Conservation (phyloP, 1,140 invertebrate genomes). For the Apis dorsata region DNA sequence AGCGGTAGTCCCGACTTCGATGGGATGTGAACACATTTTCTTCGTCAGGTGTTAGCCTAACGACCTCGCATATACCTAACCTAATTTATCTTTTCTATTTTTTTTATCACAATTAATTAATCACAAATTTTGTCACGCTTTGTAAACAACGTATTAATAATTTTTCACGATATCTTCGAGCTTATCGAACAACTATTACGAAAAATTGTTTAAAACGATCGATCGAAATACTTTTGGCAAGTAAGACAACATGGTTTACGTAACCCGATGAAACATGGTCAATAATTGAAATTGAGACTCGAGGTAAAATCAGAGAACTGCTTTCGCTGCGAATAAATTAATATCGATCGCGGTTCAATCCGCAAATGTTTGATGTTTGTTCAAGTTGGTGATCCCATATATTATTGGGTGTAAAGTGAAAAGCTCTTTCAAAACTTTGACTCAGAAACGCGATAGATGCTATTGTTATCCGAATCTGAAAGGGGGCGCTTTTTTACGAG, state of each 20-base stretch:
- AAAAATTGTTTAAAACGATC: too few relatives aligned
- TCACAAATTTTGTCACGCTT: background rate
- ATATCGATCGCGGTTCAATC: slow-evolving; percentile 23
- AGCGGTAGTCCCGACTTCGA: background rate
- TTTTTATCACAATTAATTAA: background rate
- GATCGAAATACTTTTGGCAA: too few relatives aligned
- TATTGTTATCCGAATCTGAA: slow-evolving; percentile 26
- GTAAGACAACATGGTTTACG: background rate
- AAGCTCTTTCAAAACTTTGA: background rate
- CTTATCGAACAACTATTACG: too few relatives aligned
- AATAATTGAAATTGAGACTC: background rate
- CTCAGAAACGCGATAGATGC: background rate
- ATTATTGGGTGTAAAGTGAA: too few relatives aligned
- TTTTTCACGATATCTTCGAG: too few relatives aligned
- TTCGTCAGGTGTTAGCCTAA: slow-evolving; percentile 33
- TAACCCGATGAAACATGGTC: background rate
- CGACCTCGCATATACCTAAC: background rate
- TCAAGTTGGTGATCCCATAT: background rate
- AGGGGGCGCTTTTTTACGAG: slow-evolving; percentile 20
- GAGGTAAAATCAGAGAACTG: background rate
- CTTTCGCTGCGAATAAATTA: slow-evolving; percentile 6
- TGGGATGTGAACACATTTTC: slow-evolving; percentile 1
- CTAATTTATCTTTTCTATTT: too few relatives aligned
- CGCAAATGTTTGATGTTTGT: slow-evolving; percentile 34
- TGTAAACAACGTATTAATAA: too few relatives aligned